Base-by-base conservation (phyloP, 2,888 invertebrate genomes). In the Villa cingulata region DNA sequence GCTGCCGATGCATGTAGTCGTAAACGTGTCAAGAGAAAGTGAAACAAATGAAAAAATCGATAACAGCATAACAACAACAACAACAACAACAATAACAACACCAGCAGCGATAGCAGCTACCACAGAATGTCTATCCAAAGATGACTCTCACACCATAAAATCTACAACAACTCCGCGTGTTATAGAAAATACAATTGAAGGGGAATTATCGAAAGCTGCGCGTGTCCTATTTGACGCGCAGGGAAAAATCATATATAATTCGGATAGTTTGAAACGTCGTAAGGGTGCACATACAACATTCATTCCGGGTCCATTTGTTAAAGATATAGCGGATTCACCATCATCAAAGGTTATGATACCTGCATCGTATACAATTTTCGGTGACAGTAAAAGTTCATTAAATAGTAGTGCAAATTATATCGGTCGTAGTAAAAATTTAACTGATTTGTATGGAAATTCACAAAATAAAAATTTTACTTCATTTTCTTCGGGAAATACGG, bases 171-270 rank as follows among this genome's bases (percentile, higher is more conserved):
- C 29, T 3, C 3, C 29, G 12, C 29, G 12, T 5, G 12, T 10
- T 16, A 12, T 16, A 17, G 12, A 37, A 17, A 37, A 18, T 12
- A 2, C n/a, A 9, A 41, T 41, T 19, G 20, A 42, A 18, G 23
- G 23, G 20, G 46, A 46, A 29, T 75, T 70, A 64, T 67, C 74
- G 48, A 78, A 78, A 61, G 86, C 86, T 20, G 85, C 86, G 19
- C 77, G 86, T 60, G 87, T 89, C 37, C 84, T 83, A 34, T 70
- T 90, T 40, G 86, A 89, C 68, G 83, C 89, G 20, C 84, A 85
- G 59, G 91, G 90, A 45, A 86, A 86, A 74, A 86, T 90, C 40
- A 83, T 90, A 51, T 90, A 85, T 69, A 85, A 84, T 53, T 89
- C 89, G 18, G 89, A 89, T 58, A 89, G 88, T 61, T 70, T 89